Evolutionary conservation across 2,888 invertebrate species (phyloP).

Genomic region (Thecophora atra): DNA sequence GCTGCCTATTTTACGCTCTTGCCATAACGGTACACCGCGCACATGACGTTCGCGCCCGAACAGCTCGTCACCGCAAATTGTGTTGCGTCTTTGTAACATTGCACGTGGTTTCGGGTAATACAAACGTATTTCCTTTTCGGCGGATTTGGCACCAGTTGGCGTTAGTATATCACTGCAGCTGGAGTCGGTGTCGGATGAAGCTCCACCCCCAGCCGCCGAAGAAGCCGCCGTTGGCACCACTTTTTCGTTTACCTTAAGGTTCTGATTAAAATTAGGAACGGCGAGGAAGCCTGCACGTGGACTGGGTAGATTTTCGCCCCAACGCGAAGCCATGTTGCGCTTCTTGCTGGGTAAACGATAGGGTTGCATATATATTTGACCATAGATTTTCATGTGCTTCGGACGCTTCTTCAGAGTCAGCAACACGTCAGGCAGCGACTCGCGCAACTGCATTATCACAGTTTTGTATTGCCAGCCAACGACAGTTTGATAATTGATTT

Average conservation of each 20-base stretch:
- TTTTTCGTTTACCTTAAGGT: slow-evolving; percentile 64
- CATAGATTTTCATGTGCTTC: slow-evolving; percentile 81
- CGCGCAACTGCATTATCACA: slow-evolving; percentile 77
- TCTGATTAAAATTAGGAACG: slow-evolving; percentile 50
- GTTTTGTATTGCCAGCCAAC: slow-evolving; percentile 86
- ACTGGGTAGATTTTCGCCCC: slow-evolving; percentile 77
- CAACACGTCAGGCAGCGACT: slow-evolving; percentile 82
- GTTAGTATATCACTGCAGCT: slow-evolving; percentile 71
- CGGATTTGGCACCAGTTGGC: slow-evolving; percentile 64
- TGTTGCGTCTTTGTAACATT: slow-evolving; percentile 82
- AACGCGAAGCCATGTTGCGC: slow-evolving; percentile 72
- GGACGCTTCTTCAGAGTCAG: slow-evolving; percentile 86
- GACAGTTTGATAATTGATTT: slow-evolving; percentile 79
- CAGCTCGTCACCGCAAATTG: slow-evolving; percentile 86
- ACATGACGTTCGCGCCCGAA: slow-evolving; percentile 56
- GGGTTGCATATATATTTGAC: slow-evolving; percentile 74
- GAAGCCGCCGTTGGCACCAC: slow-evolving; percentile 41
- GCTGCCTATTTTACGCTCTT: slow-evolving; percentile 72
- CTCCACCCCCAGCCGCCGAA: slow-evolving; percentile 1
- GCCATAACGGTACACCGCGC: slow-evolving; percentile 73
- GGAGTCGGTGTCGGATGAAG: slow-evolving; percentile 66
- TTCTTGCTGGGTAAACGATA: slow-evolving; percentile 79
- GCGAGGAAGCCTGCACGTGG: slow-evolving; percentile 73
- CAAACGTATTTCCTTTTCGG: slow-evolving; percentile 68
- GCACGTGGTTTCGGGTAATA: slow-evolving; percentile 81